Evolutionary conservation across 37 sponge, comb jelly and placozoan genomes (phyloP), one percentile per base, ranked within the genome.

Genomic region (Spongilla lacustris): DNA sequence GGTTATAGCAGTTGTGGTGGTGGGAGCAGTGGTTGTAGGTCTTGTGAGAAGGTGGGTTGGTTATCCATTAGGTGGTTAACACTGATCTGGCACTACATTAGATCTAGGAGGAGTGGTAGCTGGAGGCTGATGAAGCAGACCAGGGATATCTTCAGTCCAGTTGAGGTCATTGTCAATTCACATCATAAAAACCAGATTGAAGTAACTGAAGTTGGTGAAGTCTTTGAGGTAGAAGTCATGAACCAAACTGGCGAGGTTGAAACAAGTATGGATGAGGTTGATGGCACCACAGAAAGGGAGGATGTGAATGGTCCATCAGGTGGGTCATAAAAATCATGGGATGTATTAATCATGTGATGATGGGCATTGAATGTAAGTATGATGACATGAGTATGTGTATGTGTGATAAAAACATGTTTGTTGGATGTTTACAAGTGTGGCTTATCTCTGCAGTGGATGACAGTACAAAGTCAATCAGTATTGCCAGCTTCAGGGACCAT

Each of bases 381-480:
- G n/a, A n/a, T n/a, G n/a, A n/a, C n/a, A n/a, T n/a, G n/a, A n/a
- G n/a, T n/a, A n/a, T n/a, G n/a, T n/a, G n/a, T n/a, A n/a, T n/a
- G n/a, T n/a, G n/a, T n/a, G n/a, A n/a, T n/a, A n/a, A n/a, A n/a
- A n/a, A n/a, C n/a, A n/a, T n/a, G n/a, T n/a, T n/a, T n/a, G n/a
- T n/a, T n/a, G n/a, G n/a, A n/a, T n/a, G n/a, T n/a, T n/a, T n/a
- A n/a, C n/a, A n/a, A n/a, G n/a, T n/a, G n/a, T n/a, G 58, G 58
- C 58, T 58, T 58, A 1, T 28, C 33, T 24, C 26, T 82, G 1
- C 67, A 94, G 94, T 87, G 34, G n/a, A 27, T 19, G 85, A 94
- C 23, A 85, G 91, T n/a, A 76, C 81, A 79, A 86, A 80, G 67
- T 68, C 88, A 5, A 78, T 95, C 36, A 37, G 72, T 34, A 23